A percentile compares a stretch with the other conserved stretches of the same genome.
Evolutionary conservation across 2,113 vertebrate genomes (phyloP).

Genomic region (Nothobranchius kuhntae): DNA sequence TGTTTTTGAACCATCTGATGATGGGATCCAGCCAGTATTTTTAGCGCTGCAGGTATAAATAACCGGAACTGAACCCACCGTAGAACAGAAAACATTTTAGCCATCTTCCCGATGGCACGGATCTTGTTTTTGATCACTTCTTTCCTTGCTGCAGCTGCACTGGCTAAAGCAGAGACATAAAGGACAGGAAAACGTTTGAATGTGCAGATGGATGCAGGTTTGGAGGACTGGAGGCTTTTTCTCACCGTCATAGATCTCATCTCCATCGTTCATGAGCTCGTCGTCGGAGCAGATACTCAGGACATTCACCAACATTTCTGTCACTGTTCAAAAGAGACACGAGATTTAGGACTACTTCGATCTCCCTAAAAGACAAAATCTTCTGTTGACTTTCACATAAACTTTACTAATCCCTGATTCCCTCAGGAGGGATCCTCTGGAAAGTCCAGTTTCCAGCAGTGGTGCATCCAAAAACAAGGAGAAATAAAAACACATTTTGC

Average conservation of each 20-base stretch:
- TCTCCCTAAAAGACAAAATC: not conserved
- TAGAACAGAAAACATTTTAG: conserved; percentile 84
- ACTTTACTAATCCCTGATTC: too few relatives aligned
- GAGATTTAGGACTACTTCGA: too few relatives aligned
- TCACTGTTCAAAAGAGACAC: conserved; percentile 68
- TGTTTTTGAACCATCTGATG: too few relatives aligned
- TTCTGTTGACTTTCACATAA: too few relatives aligned
- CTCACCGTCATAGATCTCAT: conserved; percentile 83
- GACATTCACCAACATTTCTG: conserved; percentile 86
- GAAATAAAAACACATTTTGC: too few relatives aligned
- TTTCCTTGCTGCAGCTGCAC: conserved; percentile 83
- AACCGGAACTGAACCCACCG: conserved; percentile 63
- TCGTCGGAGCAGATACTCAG: conserved; percentile 86
- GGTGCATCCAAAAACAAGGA: too few relatives aligned
- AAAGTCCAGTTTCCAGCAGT: too few relatives aligned
- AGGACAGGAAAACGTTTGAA: too few relatives aligned
- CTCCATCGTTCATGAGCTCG: conserved; percentile 83
- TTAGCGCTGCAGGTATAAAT: too few relatives aligned
- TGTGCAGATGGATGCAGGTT: too few relatives aligned
- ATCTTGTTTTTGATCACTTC: conserved; percentile 86
- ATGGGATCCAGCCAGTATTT: too few relatives aligned
- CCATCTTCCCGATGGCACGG: conserved; percentile 84
- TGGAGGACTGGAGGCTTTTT: not conserved
- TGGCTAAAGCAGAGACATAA: conserved; percentile 64
- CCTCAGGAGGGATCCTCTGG: too few relatives aligned